Evolutionary conservation across 37 sponge, comb jelly and placozoan genomes (phyloP), one percentile per base, ranked within the genome.

Genomic region (Hormiphora californensis): DNA sequence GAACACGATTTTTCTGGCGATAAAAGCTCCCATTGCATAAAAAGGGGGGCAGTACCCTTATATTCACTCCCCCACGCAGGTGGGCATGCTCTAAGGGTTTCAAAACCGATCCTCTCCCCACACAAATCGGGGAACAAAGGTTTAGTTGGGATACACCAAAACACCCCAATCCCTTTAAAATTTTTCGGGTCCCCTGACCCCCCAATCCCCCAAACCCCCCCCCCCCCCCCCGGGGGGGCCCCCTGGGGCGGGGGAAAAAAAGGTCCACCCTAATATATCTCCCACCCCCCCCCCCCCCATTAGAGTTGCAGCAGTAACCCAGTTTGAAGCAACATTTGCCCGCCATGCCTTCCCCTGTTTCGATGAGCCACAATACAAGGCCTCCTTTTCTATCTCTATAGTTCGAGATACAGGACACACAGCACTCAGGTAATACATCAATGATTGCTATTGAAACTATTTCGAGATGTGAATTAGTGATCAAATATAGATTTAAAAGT

Each of bases 291-390:
- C 23, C n/a, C n/a, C n/a, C n/a, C n/a, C n/a, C n/a, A n/a, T 39
- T 44, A 87, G 88, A 21, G 78, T 54, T 27, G 51, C 94, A 8
- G 97, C 93, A 1, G 93, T 93, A n/a, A 97, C 98, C 11, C 94
- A 97, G 89, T 94, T 97, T 87, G 98, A 97, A 39, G 89, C 98
- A 7, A 94, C 95, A 7, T 90, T 90, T 87, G 98, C 98, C n/a
- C 81, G 98, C 7, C 88, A 39, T 54, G 98, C 98, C 23, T 97
- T 97, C 55, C 98, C 95, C 23, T 97, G 98, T 85, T 97, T 97
- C 73, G 98, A 97, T 54, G 98, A 97, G 78, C 98, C 98, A 34
- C 87, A 78, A 4, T 54, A 94, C 63, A 97, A 97, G 87, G 95
- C 98, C 21, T 90, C 87, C 46, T 97, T 97, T 86, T 88, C 89